Base-by-base conservation (phyloP, 2,797 vertebrate genomes). In the Zonotrichia albicollis region DNA sequence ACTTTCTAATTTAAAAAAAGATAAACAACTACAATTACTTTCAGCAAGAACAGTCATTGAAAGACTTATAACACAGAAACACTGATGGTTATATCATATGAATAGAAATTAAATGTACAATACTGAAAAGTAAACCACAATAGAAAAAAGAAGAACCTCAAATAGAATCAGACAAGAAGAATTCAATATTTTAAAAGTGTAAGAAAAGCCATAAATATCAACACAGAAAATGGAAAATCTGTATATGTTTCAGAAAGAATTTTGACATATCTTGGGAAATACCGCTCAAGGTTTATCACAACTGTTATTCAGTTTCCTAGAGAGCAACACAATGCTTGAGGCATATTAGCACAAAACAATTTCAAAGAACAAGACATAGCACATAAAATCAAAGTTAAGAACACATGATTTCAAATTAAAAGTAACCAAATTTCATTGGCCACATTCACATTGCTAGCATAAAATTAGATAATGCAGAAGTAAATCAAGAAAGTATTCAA, bases 301-400 rank as follows among this genome's bases (percentile, higher is more conserved):
- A 67, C 89, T 93, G 72, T 74, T 57, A 82, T 48, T 94, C 78
- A 89, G 75, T 92, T 94, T 96, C 73, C 89, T 78, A 91, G 88
- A 95, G 86, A 92, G 87, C 93, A 95, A 90, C 88, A 71, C 64
- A 89, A 84, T 74, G 45, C 93, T 95, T 94, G 15, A 92, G 58
- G 51, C 55, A 78, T 42, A 89, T 94, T 86, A 91, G 90, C 51
- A 89, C 51, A 91, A 94, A 93, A 89, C 70, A 92, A 68, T 73
- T 96, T 71, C 46, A 73, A 94, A 93, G 72, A 92, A 73, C 36
- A 82, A 79, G 50, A 75, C 22, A 30, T 27, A 88, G 74, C 48
- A 78, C 13, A 65, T 4, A 67, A 65, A 54, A 70, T 29, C 22
- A 5, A 87, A 92, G 16, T 29, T 73, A 58, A 61, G 46, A 87